Evolutionary conservation across 2,113 vertebrate species (phyloP).

Genomic region (Neolamprologus sp.): DNA sequence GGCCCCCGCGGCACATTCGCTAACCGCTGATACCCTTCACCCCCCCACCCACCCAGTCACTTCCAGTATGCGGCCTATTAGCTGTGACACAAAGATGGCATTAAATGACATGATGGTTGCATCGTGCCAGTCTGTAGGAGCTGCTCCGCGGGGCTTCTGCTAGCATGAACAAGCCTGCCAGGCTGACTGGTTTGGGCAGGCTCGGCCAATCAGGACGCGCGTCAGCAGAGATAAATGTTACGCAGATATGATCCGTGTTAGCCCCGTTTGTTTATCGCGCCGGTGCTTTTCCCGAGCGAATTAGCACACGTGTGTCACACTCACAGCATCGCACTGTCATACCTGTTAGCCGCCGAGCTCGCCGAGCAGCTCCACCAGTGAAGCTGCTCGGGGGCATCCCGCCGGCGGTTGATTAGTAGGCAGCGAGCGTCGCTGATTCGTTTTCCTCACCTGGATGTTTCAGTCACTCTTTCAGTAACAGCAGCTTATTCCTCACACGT

Average conservation of each 20-base stretch:
- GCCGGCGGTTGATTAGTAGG: neutral
- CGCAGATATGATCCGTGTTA: neutral
- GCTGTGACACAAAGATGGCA: neutral
- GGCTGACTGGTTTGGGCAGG: neutral
- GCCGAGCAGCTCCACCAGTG: fast-evolving
- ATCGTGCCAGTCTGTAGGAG: neutral
- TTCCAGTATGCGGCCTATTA: neutral
- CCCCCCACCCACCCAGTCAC: fast-evolving
- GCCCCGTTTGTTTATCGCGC: neutral
- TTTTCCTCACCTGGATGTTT: neutral
- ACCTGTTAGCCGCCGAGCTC: neutral
- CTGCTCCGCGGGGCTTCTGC: neutral
- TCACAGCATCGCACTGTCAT: neutral
- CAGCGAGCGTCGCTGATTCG: neutral
- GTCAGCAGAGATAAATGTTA: neutral
- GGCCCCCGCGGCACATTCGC: neutral
- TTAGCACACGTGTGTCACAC: neutral
- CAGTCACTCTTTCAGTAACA: neutral
- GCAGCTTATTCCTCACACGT: neutral
- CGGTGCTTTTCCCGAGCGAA: neutral
- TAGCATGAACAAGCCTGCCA: neutral
- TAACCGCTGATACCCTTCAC: neutral
- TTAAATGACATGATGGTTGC: neutral
- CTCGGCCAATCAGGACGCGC: fast-evolving
- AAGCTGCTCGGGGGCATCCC: neutral